Evolutionary conservation across 2,113 vertebrate genomes (phyloP), one percentile per base, ranked within the genome.

Genomic region (Festucalex cinctus): DNA sequence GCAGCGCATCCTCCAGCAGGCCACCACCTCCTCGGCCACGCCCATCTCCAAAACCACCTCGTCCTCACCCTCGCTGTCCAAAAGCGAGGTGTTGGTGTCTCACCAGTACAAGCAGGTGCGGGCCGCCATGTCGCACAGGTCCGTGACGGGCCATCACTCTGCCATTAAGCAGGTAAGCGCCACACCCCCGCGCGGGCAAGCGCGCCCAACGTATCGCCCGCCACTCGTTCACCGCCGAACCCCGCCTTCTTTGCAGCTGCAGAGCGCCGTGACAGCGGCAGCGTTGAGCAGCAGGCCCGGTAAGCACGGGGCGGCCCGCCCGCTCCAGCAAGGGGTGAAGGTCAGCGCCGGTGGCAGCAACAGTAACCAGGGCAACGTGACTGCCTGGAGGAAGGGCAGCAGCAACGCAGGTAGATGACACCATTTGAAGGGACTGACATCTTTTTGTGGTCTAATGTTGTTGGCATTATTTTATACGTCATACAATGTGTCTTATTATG

Each of bases 1-100:
- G 83, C 95, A 99, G 86, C 93, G 95, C 44, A 95, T 98, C 83
- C 89, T 98, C 65, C 95, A 97, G 67, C 95, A 98, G 80, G 88
- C 94, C 0, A 88, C 87, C 58, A 89, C 86, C 39, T 77, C 88
- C 37, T 83, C 88, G 17, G 65, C 79, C 60, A 83, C 88, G 8
- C 58, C 85, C 2, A 20, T 78, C 66, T 85, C 88, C 22, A 88
- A 88, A 83, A 73, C 70, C 75, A 82, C 77, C 66, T 86, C 85
- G 0, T 87, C 83, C 63, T 79, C 88, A 53, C 67, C 86, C 14
- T 88, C 86, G 1, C 32, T 85, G 81, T 85, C 85, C 37, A 92
- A 92, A 80, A 86, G 79, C 5, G 91, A 92, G 39, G 62, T 85
- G 66, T 78, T 92, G 79, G 82, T 91, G 49, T 88, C 92, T 3